Percentiles rank a stretch among this genome's conserved stretches.
Evolutionary conservation across 2,888 invertebrate species (phyloP).

Genomic region (Sphinx pinastri): DNA sequence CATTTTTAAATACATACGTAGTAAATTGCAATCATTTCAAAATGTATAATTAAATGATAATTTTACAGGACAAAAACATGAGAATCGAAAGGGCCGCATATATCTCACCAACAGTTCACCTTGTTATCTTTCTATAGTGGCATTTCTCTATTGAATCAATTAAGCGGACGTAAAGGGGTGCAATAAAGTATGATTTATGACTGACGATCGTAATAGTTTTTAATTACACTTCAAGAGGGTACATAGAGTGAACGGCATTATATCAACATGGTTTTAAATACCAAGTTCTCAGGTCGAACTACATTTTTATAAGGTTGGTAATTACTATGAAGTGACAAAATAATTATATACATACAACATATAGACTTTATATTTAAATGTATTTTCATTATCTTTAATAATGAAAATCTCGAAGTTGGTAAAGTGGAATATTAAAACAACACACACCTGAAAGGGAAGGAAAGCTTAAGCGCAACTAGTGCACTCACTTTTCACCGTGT

Average conservation of each 20-base stretch:
- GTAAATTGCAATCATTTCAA: no score
- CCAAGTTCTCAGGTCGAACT: not conserved
- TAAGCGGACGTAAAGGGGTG: constrained; percentile 66
- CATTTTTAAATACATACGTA: no score
- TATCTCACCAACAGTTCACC: constrained; percentile 20
- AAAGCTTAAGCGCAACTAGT: no score
- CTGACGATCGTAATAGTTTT: constrained; percentile 67
- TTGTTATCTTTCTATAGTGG: constrained; percentile 53
- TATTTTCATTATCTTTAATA: no score
- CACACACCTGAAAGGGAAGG: no score
- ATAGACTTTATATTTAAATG: no score
- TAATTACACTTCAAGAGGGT: constrained; percentile 72
- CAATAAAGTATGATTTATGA: constrained; percentile 75
- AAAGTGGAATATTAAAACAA: no score
- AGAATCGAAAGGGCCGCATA: not conserved
- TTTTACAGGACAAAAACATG: constrained; percentile 7
- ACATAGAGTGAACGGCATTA: constrained; percentile 18
- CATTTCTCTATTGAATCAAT: constrained; percentile 72
- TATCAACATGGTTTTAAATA: constrained; percentile 14
- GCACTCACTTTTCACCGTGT: no score
- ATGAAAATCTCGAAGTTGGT: no score
- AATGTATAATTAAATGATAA: not conserved
- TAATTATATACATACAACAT: no score
- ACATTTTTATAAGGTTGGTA: no score
- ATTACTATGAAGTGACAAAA: no score